A percentile compares a stretch with the other conserved stretches of the same genome.
Evolutionary conservation across 2,888 invertebrate species (phyloP).

Genomic region (Drosophila prolongata): DNA sequence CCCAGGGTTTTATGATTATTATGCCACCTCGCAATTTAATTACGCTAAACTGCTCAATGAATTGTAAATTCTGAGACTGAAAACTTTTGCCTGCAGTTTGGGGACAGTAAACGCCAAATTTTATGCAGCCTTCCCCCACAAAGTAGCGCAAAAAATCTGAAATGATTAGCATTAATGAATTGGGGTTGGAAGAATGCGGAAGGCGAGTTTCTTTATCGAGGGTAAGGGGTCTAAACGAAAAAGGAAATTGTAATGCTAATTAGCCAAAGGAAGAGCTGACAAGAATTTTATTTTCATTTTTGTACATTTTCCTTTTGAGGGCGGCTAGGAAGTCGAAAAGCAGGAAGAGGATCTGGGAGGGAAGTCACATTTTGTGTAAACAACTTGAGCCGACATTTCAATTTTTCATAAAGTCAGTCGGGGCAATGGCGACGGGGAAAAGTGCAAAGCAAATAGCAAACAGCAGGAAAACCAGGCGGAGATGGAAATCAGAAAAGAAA

Average conservation of each 20-base stretch:
- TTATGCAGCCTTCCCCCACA: constrained; percentile 58
- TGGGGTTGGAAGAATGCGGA: constrained; percentile 39
- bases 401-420: constrained; percentile 70
- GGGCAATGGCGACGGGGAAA: constrained; percentile 45
- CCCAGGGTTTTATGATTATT: constrained; percentile 48
- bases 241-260: constrained; percentile 79
- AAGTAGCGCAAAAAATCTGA: constrained; percentile 59
- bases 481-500: constrained; percentile 27
- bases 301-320: constrained; percentile 9
- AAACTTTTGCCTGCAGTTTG: constrained; percentile 61
- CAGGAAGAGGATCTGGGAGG: constrained; percentile 16
- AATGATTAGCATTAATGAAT: constrained; percentile 80
- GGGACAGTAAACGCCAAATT: constrained; percentile 22
- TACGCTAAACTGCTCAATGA: constrained; percentile 79
- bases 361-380: constrained; percentile 68
- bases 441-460: constrained; percentile 55
- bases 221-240: constrained; percentile 56
- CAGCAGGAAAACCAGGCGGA: constrained; percentile 1
- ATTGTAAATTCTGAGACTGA: constrained; percentile 70
- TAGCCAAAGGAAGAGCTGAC: constrained; percentile 69
- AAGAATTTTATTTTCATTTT: constrained; percentile 57
- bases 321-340: constrained; percentile 4
- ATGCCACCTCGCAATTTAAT: constrained; percentile 70
- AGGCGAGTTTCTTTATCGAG: constrained; percentile 17
- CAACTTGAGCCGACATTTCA: constrained; percentile 73